These are phyloP conservation scores for Ascidia mentula DNA, from an alignment of 23 tunicate genomes.

Conservation along the genomic window DNA sequence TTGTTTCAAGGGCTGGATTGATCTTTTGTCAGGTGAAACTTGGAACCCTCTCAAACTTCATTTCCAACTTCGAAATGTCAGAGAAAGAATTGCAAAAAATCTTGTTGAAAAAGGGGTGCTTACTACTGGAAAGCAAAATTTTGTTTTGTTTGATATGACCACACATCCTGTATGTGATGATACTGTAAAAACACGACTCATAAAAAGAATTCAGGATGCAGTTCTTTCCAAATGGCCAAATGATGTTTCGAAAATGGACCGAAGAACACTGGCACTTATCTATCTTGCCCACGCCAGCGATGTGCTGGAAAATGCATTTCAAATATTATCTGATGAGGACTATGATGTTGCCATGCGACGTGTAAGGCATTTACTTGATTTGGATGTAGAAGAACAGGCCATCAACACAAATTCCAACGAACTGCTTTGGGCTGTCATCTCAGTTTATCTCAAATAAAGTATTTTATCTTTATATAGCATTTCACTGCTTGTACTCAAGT, in stretches of 20 bases:
- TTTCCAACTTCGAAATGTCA: constrained; percentile 93
- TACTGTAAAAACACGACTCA: constrained; percentile 57
- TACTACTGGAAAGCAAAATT: constrained; percentile 96
- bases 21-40: constrained; percentile 97
- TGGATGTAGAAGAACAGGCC: constrained; percentile 95
- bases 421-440: constrained; percentile 95
- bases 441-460: constrained; percentile 75
- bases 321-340: constrained; percentile 96
- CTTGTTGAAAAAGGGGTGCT: constrained; percentile 98
- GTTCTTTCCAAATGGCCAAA: constrained; percentile 99
- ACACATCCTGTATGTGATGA: constrained; percentile 95
- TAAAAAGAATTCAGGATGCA: constrained; percentile 96
- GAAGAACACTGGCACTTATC: constrained; percentile 88
- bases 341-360: constrained; percentile 98
- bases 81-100: constrained; percentile 95
- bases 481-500: constrained; percentile 4
- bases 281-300: constrained; percentile 98
- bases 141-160: constrained; percentile 96
- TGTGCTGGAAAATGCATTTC: constrained; percentile 98
- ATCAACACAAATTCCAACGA: constrained; percentile 59
- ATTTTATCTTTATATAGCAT: not conserved
- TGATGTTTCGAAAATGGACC: constrained; percentile 93
- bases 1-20: constrained; percentile 94
- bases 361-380: constrained; percentile 85
- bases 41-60: constrained; percentile 99